Percentiles rank a stretch among this genome's conserved stretches.
Evolutionary conservation across 2,888 invertebrate genomes (phyloP).

Genomic region (Hypomecis punctinalis): DNA sequence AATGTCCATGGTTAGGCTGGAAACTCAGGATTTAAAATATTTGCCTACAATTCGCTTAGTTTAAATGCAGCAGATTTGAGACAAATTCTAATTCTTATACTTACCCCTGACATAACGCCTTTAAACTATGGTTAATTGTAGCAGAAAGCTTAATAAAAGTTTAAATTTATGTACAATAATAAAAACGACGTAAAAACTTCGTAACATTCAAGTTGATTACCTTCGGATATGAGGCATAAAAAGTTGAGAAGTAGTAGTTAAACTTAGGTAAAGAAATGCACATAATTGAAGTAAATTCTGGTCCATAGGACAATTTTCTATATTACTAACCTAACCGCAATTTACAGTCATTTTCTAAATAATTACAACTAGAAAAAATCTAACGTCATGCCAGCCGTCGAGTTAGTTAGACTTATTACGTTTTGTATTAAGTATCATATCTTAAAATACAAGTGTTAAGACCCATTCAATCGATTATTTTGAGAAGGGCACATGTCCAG

Average conservation of each 20-base stretch:
- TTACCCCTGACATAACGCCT: constrained; percentile 38
- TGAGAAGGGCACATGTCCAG: too few species aligned
- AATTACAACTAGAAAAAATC: too few species aligned
- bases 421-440: too few species aligned
- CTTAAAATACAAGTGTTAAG: too few species aligned
- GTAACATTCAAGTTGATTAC: constrained; percentile 45
- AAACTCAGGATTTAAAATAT: background rate
- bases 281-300: constrained; percentile 7
- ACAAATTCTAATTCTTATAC: constrained; percentile 17
- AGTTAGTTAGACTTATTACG: too few species aligned
- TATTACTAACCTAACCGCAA: background rate
- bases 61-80: constrained; percentile 6
- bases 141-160: constrained; percentile 47
- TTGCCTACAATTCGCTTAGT: background rate
- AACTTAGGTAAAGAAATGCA: constrained; percentile 15
- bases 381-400: too few species aligned
- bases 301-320: background rate
- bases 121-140: constrained; percentile 46
- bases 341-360: too few species aligned
- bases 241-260: constrained; percentile 29
- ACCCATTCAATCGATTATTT: too few species aligned
- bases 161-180: constrained; percentile 47
- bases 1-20: background rate
- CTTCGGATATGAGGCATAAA: constrained; percentile 42
- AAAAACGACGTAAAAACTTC: constrained; percentile 49